Percentiles rank a stretch among this genome's conserved stretches.
These are phyloP conservation scores for Delia radicum DNA, from an alignment of 1,140 invertebrate species.

Conservation along the genomic window DNA sequence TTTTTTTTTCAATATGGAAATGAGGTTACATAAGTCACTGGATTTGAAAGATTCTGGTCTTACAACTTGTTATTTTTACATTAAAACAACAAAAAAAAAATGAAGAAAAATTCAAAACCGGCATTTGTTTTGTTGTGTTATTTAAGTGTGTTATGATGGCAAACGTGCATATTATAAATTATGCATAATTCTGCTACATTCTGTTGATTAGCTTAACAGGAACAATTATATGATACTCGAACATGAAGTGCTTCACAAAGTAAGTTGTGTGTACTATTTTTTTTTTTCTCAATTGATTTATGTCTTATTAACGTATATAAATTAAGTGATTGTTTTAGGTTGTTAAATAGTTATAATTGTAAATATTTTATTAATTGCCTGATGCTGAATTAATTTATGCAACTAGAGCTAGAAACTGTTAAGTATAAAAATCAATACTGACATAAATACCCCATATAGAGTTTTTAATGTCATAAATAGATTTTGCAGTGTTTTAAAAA, in stretches of 20 bases:
- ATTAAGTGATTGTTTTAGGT: neutral
- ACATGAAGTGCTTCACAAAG: neutral
- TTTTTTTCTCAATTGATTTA: neutral
- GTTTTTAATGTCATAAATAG: too few relatives aligned
- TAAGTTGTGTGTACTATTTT: neutral
- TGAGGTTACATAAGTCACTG: conserved; percentile 17
- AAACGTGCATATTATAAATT: neutral
- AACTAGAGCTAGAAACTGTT: too few relatives aligned
- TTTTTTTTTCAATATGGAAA: conserved; percentile 6
- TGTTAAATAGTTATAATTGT: neutral
- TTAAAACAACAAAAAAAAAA: neutral
- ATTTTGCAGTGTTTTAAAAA: too few relatives aligned
- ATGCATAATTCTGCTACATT: neutral
- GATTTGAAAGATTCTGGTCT: conserved; percentile 17
- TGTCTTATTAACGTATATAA: neutral
- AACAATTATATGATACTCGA: neutral
- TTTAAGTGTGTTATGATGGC: neutral
- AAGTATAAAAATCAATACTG: too few relatives aligned
- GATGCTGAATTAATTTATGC: too few relatives aligned
- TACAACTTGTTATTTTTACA: neutral
- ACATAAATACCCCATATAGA: too few relatives aligned
- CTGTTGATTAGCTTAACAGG: neutral
- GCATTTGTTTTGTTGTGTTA: neutral
- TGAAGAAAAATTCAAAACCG: neutral
- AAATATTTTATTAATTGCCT: neutral